Conservation (phyloP, 1,140 invertebrate genomes). For the Holcopasites calliopsidis region DNA sequence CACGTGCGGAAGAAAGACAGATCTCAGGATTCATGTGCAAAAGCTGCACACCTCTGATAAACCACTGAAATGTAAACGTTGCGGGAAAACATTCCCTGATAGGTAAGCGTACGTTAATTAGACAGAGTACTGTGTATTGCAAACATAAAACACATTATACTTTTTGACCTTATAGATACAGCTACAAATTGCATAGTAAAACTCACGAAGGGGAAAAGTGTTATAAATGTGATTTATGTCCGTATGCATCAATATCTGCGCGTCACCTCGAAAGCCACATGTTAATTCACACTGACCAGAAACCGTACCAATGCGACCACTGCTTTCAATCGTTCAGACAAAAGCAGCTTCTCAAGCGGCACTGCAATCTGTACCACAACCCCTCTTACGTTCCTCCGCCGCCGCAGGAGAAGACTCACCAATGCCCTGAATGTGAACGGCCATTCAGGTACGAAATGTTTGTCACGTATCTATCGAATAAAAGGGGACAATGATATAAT, state of each 20-base stretch:
- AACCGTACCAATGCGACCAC: slow-evolving; percentile 91
- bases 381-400: slow-evolving; percentile 93
- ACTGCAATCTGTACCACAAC: slow-evolving; percentile 97
- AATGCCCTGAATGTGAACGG: slow-evolving; percentile 92
- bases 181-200: slow-evolving; percentile 87
- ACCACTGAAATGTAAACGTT: slow-evolving; percentile 95
- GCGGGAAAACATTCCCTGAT: slow-evolving; percentile 95
- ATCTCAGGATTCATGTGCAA: slow-evolving; percentile 97
- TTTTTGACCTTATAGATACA: slow-evolving; percentile 80
- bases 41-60: slow-evolving; percentile 97
- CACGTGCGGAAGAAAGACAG: slow-evolving; percentile 97
- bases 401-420: slow-evolving; percentile 93
- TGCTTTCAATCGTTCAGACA: slow-evolving; percentile 92
- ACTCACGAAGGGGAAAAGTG: slow-evolving; percentile 98
- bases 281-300: slow-evolving; percentile 96
- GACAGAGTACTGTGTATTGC: slow-evolving; percentile 5
- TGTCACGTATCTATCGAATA: not conserved
- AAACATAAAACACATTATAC: slow-evolving; percentile 27
- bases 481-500: not conserved
- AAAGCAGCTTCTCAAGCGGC: slow-evolving; percentile 94
- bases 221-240: slow-evolving; percentile 96
- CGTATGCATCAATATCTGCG: slow-evolving; percentile 95
- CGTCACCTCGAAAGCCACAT: slow-evolving; percentile 97
- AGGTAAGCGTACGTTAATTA: slow-evolving; percentile 73
- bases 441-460: slow-evolving; percentile 82